Conservation (phyloP, 92 coral and sea anemone genomes). For the Chrysogorgia sp. region DNA sequence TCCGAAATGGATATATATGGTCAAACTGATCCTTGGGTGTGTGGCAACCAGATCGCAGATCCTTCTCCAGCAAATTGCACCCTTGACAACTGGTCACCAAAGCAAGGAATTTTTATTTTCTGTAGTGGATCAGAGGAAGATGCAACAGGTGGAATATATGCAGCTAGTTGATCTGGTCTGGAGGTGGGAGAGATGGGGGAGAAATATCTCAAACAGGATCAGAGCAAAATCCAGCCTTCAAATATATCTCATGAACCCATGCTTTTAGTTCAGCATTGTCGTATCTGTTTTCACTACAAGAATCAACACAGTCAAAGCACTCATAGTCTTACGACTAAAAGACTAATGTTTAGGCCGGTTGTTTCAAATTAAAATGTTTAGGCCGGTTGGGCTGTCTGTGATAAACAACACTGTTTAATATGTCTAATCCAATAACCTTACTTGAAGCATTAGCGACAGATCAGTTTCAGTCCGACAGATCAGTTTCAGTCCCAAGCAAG, state of each 20-base stretch:
- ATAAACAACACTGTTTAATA: too few species aligned
- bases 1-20: conserved; percentile 67
- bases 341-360: too few species aligned
- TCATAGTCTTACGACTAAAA: too few species aligned
- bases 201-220: conserved; percentile 44
- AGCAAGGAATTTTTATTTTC: conserved; percentile 64
- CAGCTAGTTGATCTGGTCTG: conserved; percentile 66
- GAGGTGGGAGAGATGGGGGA: conserved; percentile 49
- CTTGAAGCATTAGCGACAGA: too few species aligned
- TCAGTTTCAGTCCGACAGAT: too few species aligned
- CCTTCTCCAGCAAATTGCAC: conserved; percentile 67
- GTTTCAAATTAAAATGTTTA: too few species aligned
- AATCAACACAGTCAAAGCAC: too few species aligned
- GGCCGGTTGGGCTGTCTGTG: too few species aligned
- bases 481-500: too few species aligned
- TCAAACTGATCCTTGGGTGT: conserved; percentile 62
- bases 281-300: too few species aligned
- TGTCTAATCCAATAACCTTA: too few species aligned
- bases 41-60: conserved; percentile 63
- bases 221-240: conserved; percentile 57
- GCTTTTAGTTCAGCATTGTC: conserved; percentile 64
- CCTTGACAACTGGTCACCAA: conserved; percentile 68
- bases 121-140: conserved; percentile 58
- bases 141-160: conserved; percentile 66
- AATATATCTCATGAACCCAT: conserved; percentile 60